Conservation (phyloP, 2,888 invertebrate genomes). For the Tinea semifulvella region DNA sequence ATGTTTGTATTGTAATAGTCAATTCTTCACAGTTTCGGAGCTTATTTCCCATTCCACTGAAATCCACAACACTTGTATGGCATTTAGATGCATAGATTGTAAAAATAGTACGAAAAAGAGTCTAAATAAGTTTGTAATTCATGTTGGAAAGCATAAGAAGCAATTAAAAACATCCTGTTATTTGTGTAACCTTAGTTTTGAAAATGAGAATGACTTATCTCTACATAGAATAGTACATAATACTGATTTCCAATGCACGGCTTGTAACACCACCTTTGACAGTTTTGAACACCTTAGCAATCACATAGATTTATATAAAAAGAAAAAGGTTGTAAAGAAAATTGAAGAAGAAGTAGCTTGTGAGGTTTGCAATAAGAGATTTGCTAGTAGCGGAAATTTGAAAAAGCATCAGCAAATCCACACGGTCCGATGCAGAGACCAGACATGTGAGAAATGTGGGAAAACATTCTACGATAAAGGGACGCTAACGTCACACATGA, state of each 20-base stretch:
- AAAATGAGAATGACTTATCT: constrained; percentile 22
- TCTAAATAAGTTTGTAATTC: constrained; percentile 52
- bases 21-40: constrained; percentile 34
- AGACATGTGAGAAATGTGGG: constrained; percentile 45
- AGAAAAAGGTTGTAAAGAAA: constrained; percentile 24
- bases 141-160: constrained; percentile 68
- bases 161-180: constrained; percentile 59
- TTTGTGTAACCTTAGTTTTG: constrained; percentile 33
- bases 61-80: constrained; percentile 67
- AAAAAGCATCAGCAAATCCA: constrained; percentile 67
- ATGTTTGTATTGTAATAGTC: constrained; percentile 39
- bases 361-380: constrained; percentile 36
- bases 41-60: constrained; percentile 67
- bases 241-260: constrained; percentile 27
- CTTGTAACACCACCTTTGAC: constrained; percentile 36
- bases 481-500: constrained; percentile 31
- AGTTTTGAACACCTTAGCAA: constrained; percentile 28
- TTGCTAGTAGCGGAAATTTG: constrained; percentile 31
- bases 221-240: constrained; percentile 30
- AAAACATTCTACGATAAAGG: constrained; percentile 37
- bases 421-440: constrained; percentile 41
- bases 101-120: constrained; percentile 66
- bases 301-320: constrained; percentile 31
- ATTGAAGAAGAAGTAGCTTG: constrained; percentile 28
- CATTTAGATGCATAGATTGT: constrained; percentile 73